Percentiles rank a stretch among this genome's conserved stretches.
These are phyloP conservation scores for Trichosurus vulpecula DNA, from an alignment of 2,797 vertebrate species.

Conservation along the genomic window DNA sequence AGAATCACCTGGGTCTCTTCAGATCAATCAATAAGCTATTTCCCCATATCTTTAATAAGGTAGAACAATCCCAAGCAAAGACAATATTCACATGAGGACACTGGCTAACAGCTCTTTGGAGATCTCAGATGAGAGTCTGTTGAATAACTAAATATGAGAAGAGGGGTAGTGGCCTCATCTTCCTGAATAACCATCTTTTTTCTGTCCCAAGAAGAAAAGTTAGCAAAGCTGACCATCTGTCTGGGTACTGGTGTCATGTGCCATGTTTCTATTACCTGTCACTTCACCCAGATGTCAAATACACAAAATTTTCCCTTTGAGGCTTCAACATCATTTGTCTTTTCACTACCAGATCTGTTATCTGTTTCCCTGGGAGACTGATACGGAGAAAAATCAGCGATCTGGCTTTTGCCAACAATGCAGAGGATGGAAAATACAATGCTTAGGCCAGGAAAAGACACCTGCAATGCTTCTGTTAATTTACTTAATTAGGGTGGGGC, in stretches of 20 bases:
- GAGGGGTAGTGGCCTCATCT: background rate
- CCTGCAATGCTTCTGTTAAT: constrained; percentile 31
- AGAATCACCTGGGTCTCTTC: constrained; percentile 61
- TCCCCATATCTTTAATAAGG: constrained; percentile 52
- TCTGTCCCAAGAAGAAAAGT: constrained; percentile 22
- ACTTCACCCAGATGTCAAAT: background rate
- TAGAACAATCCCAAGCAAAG: constrained; percentile 51
- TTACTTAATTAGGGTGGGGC: constrained; percentile 5
- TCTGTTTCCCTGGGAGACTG: background rate
- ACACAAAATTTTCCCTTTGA: background rate
- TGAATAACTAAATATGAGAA: constrained; percentile 4
- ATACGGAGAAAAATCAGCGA: background rate
- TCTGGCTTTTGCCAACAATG: constrained; percentile 36
- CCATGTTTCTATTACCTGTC: constrained; percentile 31
- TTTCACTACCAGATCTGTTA: background rate
- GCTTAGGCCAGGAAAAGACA: background rate
- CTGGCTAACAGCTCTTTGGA: background rate
- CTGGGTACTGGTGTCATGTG: background rate
- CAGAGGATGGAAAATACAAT: constrained; percentile 38
- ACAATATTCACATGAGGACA: background rate
- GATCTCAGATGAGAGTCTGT: background rate
- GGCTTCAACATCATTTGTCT: background rate
- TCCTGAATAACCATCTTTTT: constrained; percentile 14
- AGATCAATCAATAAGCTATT: constrained; percentile 74
- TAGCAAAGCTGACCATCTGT: constrained; percentile 19